phyloP scores from a whole-genome alignment of 2,888 invertebrate species.

The Silvanus unidentatus region DNA sequence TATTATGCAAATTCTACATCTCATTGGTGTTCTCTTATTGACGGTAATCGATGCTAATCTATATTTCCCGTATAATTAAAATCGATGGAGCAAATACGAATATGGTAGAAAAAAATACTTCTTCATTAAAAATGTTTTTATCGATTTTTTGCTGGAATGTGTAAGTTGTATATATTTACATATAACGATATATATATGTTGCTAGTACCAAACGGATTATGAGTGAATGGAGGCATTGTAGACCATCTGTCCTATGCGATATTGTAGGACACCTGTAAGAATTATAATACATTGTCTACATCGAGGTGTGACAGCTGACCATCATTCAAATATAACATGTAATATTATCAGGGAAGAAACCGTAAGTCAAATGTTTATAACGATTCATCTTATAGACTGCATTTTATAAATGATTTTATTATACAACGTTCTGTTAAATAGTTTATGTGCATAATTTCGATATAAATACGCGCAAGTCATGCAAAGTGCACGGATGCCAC shows the following conservation, averaged over 20 bases:
- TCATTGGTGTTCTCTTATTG: too few relatives aligned
- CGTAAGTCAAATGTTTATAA: constrained; percentile 8
- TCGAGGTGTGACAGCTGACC: constrained; percentile 22
- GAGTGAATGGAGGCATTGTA: background rate
- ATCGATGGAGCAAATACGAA: constrained; percentile 1
- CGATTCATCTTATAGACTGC: too few relatives aligned
- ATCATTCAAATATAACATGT: constrained; percentile 9
- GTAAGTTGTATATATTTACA: too few relatives aligned
- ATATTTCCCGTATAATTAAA: background rate
- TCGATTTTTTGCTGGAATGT: too few relatives aligned
- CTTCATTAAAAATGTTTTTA: background rate
- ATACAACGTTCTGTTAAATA: too few relatives aligned
- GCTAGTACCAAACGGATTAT: too few relatives aligned
- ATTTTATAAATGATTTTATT: too few relatives aligned
- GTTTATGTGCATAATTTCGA: too few relatives aligned
- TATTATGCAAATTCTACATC: background rate
- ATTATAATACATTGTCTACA: constrained; percentile 18
- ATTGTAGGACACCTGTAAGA: constrained; percentile 23
- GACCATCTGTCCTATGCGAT: constrained; percentile 19
- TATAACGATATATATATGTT: too few relatives aligned
- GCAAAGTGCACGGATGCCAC: too few relatives aligned
- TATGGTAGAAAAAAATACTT: background rate
- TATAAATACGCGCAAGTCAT: too few relatives aligned
- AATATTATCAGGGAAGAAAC: constrained; percentile 14
- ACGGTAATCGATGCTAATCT: background rate